phyloP scores from a whole-genome alignment of 2,113 vertebrate species.

The crab-eating macaque (Macaca fascicularis) region DNA sequence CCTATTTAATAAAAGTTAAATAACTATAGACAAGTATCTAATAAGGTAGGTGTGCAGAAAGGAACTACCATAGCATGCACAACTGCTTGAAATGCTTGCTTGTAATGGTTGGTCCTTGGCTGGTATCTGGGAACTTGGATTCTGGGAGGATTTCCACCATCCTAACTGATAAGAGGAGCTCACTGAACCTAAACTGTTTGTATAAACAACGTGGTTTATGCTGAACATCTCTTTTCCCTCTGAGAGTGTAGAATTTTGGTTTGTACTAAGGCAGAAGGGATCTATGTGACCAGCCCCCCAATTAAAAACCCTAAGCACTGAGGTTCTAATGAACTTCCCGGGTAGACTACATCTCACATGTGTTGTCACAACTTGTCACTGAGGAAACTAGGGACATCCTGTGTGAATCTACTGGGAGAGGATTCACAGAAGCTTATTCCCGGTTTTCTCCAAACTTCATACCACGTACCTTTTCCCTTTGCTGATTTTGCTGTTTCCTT shows the following conservation, averaged over 20 bases:
- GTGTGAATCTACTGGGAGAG: background rate
- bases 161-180: background rate
- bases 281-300: background rate
- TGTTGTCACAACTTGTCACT: background rate
- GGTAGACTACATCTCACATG: background rate
- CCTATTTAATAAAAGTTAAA: conserved; percentile 10
- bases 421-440: background rate
- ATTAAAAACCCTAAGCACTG: background rate
- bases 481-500: background rate
- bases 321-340: background rate
- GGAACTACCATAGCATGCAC: background rate
- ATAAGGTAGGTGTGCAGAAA: background rate
- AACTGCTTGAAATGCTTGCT: background rate
- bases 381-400: background rate
- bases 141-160: background rate
- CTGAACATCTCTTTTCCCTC: background rate
- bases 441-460: background rate
- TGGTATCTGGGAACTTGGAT: background rate
- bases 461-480: background rate
- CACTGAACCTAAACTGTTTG: background rate
- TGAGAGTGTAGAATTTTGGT: background rate
- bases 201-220: background rate
- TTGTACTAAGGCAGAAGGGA: background rate
- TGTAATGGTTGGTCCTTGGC: background rate
- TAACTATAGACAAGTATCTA: background rate